Evolutionary conservation across 1,140 invertebrate species (phyloP).

Genomic region (Psilanteris sp.): DNA sequence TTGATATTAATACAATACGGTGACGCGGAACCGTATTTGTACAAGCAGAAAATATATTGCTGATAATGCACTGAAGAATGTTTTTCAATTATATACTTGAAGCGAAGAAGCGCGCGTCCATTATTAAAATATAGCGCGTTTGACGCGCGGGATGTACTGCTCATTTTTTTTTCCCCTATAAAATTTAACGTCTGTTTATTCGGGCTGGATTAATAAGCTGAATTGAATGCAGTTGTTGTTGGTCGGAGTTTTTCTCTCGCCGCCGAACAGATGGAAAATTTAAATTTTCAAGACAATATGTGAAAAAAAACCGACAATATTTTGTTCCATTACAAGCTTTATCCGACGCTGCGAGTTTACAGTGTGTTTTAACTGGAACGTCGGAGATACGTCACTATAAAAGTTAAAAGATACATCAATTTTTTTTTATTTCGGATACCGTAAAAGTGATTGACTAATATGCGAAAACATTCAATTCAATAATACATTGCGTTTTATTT

Average conservation of each 20-base stretch:
- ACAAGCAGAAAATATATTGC: neutral
- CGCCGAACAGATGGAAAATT: conserved; percentile 4
- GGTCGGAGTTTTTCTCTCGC: conserved; percentile 1
- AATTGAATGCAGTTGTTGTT: neutral
- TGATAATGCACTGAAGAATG: conserved; percentile 2
- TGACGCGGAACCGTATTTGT: neutral
- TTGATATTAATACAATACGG: conserved; percentile 40
- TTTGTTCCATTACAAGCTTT: neutral
- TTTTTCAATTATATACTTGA: conserved; percentile 5
- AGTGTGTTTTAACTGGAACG: no score
- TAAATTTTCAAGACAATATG: conserved; percentile 32
- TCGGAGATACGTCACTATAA: no score
- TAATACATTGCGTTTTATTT: no score
- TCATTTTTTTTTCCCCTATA: conserved; percentile 7
- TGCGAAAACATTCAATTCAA: no score
- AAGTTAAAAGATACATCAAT: no score
- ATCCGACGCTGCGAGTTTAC: neutral
- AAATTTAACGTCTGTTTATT: conserved; percentile 3
- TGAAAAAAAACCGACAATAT: neutral
- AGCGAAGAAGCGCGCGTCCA: neutral
- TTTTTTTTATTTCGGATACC: no score
- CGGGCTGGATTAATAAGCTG: neutral
- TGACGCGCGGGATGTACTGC: neutral
- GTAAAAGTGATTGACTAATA: no score
- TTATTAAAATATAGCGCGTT: conserved; percentile 8